Evolutionary conservation across 2,113 vertebrate species (phyloP), one percentile per base, ranked within the genome.

Genomic region (Cichladusa arquata): DNA sequence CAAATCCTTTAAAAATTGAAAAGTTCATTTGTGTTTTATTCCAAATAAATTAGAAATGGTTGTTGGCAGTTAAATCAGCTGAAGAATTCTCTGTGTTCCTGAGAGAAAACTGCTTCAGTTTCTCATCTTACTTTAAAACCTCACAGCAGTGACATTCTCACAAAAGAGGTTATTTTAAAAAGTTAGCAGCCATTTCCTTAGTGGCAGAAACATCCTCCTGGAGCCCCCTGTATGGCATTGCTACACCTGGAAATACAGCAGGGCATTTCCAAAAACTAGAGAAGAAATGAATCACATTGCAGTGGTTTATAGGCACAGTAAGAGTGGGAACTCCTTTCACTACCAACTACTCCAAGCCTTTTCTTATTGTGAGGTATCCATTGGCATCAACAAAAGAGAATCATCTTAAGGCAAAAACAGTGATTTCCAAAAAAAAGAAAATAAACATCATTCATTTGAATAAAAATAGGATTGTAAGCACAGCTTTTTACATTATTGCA

Each of bases 351-450:
- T 58, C 33, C 45, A 79, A 33, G 44, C 51, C 62, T 87, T 76
- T 70, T 73, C 80, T 74, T 66, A 10, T 54, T 14, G 40, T 93
- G 96, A 98, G 95, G 97, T 97, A 97, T 92, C 74, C 38, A 78
- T 95, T 70, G 88, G 77, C 47, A 88, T 92, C 86, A 92, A 94
- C 61, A 81, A 86, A 88, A 91, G 34, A 56, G 91, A 69, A 95
- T 19, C 14, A 81, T 33, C 61, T 95, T 97, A 98, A 98, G 97
- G 98, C 98, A 97, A 95, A 91, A 42, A 1, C 54, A 72, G 64
- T n/a, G 26, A 40, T 71, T 95, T 86, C 77, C 57, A 56, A 50
- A 44, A 44, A 57, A 67, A 89, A 58, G 62, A 94, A 84, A 86
- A 40, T 51, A 74, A 92, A 83, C 70, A 38, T 62, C n/a, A 92